phyloP scores from a whole-genome alignment of 2,888 invertebrate genomes.

The Zootermopsis nevadensis region DNA sequence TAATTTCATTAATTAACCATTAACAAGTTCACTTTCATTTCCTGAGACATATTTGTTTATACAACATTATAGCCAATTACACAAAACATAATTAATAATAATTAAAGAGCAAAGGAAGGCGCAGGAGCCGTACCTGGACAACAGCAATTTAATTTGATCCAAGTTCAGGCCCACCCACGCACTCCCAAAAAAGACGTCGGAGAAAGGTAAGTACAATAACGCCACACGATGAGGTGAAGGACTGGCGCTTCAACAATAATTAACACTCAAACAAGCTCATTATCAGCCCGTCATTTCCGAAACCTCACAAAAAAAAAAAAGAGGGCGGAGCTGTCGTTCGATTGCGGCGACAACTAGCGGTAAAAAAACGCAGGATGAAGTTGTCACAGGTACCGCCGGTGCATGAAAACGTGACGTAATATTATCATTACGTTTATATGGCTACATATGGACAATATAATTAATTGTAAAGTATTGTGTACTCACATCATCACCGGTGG shows the following conservation, averaged over 20 bases:
- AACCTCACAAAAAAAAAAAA: background rate
- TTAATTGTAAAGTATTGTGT: no score
- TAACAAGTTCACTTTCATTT: background rate
- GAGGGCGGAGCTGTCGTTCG: no score
- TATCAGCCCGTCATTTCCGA: background rate
- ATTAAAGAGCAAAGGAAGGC: background rate
- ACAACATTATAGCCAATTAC: background rate
- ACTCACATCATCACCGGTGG: no score
- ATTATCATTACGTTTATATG: no score
- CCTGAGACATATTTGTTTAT: constrained; percentile 1
- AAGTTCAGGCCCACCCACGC: background rate
- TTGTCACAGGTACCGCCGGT: no score
- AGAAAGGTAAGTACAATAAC: background rate
- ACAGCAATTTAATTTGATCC: background rate
- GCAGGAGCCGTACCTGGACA: background rate
- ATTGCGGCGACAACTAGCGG: no score
- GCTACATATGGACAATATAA: no score
- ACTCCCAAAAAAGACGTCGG: background rate
- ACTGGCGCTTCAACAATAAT: background rate
- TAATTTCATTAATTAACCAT: background rate
- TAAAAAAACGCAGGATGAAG: no score
- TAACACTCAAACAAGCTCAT: background rate
- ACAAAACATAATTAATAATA: background rate
- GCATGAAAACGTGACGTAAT: no score
- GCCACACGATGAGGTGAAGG: background rate